Base-by-base conservation (phyloP, 1,140 invertebrate genomes). In the Drosophila micromelanica region DNA sequence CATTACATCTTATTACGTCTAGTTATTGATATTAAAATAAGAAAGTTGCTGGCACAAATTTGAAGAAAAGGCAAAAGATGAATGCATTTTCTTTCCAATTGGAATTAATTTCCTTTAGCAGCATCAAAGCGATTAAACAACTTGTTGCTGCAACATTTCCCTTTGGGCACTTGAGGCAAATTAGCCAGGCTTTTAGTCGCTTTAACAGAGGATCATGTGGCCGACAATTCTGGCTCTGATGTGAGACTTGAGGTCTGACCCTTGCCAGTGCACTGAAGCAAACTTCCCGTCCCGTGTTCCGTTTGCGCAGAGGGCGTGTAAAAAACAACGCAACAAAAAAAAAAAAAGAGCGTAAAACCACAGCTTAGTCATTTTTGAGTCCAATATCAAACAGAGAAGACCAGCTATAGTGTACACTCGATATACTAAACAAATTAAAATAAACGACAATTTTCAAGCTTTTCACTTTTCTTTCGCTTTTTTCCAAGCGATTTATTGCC, bases 211-310 rank as follows among this genome's bases (percentile, higher is more conserved):
- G 45, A 12, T 23, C 8, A 51, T 30, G 6, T 43, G 32, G 38
- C 30, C 1, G 6, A 6, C 30, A 8, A 32, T 8, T 32, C 30
- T 7, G 30, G 7, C 30, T 32, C 30, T 32, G 7, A 7, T 1
- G 8, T 35, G 32, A 35, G 32, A 7, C 9, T 35, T 35, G 32
- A 2, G 12, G 9, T 35, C 27, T 6, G 49, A 51, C 61, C 38
- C 61, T 54, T 57, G 51, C 38, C 59, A 69, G 68, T 38, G 69
- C 81, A 86, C 62, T 78, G 46, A 87, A 87, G 78, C 82, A 87
- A 45, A 89, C 78, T 87, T 87, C 82, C 82, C 75, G 74, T 85
- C 59, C 81, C 81, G 71, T 77, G 80, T 85, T 67, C 78, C 81
- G 71, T 74, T 86, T 73, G 77, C 56, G 52, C 81, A 86, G 65